Conservation (phyloP, 2,888 invertebrate genomes). For the Meandrusa payeni region DNA sequence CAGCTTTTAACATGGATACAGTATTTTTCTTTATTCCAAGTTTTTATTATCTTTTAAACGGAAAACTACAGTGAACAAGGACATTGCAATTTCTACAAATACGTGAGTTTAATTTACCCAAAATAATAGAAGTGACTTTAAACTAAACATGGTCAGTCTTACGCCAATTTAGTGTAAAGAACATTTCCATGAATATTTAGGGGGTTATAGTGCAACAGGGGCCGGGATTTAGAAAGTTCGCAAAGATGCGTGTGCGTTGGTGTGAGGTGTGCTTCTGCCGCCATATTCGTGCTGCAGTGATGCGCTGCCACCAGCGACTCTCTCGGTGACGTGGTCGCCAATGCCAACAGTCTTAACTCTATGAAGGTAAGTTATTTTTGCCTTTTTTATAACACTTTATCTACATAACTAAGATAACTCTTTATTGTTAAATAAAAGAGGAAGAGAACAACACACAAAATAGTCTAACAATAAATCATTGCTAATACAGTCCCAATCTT, state of each 20-base stretch:
- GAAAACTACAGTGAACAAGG: no score
- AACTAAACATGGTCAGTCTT: neutral
- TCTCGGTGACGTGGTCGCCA: constrained; percentile 73
- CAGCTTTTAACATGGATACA: no score
- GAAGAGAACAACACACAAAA: no score
- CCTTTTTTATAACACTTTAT: no score
- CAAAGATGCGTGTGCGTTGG: constrained; percentile 55
- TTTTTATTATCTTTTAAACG: no score
- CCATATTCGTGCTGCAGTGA: constrained; percentile 53
- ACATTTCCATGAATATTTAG: neutral
- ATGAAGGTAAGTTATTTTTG: constrained; percentile 70
- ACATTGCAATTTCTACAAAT: no score
- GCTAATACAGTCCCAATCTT: no score
- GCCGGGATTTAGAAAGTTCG: constrained; percentile 1
- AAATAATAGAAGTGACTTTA: neutral
- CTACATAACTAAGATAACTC: no score
- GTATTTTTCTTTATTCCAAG: no score
- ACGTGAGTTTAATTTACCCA: no score
- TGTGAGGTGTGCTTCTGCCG: constrained; percentile 52
- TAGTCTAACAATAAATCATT: no score
- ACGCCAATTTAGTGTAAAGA: neutral
- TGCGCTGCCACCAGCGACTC: constrained; percentile 70
- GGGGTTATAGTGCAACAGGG: constrained; percentile 8
- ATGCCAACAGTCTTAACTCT: constrained; percentile 71
- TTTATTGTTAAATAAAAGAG: no score